Base-by-base conservation (phyloP, 2,888 invertebrate genomes). In the Troides oblongomaculatus region DNA sequence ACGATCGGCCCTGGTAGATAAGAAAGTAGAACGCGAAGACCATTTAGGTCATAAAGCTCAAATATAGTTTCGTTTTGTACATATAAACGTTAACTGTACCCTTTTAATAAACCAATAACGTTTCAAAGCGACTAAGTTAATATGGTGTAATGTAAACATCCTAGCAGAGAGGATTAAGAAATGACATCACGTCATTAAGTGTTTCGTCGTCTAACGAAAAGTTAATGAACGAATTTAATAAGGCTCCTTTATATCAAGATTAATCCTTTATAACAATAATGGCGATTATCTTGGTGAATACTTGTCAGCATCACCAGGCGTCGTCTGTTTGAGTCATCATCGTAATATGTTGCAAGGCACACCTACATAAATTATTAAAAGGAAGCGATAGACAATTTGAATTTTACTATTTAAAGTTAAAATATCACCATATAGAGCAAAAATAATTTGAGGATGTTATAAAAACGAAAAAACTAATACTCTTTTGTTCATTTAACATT, bases 281-380 rank as follows among this genome's bases (percentile, higher is more conserved):
- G 76, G 81, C 84, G 87, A 88, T 89, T 89, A 88, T 86, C 86
- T 84, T 80, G 76, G 81, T 83, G 85, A 88, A 85, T 85, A 83
- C 80, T 83, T 88, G 88, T 89, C 88, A 87, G 81, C 79, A 78
- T 75, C 87, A 87, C 81, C 81, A 79, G 76, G 78, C 82, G 83
- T 71, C 73, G 50, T 72, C 72, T 66, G 66, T 71, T 74, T 75
- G 80, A 82, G 83, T 85, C 85, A 86, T 85, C 85, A 86, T 84
- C 85, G 84, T 87, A 82, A 85, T 86, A 86, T 86, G 86, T 84
- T 85, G 85, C 85, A 85, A 84, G 84, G 81, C 73, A 76, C 78
- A 79, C 75, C 75, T 78, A 21, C 18, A 72, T 78, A 76, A 77
- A 81, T 80, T 78, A 79, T 78, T 77, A 72, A 72, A 72, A 67